Evolutionary conservation across 1,140 invertebrate species (phyloP).

Genomic region (Bombus breviceps): DNA sequence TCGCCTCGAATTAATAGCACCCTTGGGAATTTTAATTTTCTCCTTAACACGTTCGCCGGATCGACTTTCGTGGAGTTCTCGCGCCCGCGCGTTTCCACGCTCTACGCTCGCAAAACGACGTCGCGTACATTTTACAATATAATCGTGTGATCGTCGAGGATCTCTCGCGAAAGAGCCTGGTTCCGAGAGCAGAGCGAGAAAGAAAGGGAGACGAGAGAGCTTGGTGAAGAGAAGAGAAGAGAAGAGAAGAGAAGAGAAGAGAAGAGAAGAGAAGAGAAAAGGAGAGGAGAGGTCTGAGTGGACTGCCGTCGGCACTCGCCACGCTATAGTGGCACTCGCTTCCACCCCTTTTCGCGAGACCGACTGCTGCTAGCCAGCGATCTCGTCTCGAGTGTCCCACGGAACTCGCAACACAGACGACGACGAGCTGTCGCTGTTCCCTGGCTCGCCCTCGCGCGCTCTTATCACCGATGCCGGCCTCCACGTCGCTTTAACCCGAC

Average conservation of each 20-base stretch:
- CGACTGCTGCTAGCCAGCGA: slow-evolving; percentile 28
- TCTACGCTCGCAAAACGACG: slow-evolving; percentile 24
- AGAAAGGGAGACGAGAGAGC: neutral
- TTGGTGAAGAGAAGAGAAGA: neutral
- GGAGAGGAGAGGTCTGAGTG: slow-evolving; percentile 59
- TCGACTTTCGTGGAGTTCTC: neutral
- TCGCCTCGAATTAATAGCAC: neutral
- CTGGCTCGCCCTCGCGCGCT: slow-evolving; percentile 9
- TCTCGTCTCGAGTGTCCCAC: slow-evolving; percentile 60
- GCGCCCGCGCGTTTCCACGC: neutral
- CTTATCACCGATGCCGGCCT: slow-evolving; percentile 14
- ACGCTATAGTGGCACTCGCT: slow-evolving; percentile 57
- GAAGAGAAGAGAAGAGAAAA: neutral
- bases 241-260: neutral
- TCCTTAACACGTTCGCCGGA: slow-evolving; percentile 8
- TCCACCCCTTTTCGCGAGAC: slow-evolving; percentile 34
- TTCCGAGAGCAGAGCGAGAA: neutral
- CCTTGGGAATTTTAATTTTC: slow-evolving; percentile 22
- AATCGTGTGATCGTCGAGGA: slow-evolving; percentile 52
- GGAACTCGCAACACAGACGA: slow-evolving; percentile 32
- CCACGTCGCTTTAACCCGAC: slow-evolving; percentile 8
- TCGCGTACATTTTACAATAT: slow-evolving; percentile 43
- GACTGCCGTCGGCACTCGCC: slow-evolving; percentile 62
- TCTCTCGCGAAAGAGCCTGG: slow-evolving; percentile 28
- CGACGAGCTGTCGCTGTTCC: slow-evolving; percentile 21